Evolutionary conservation across 2,888 invertebrate species (phyloP), one percentile per base, ranked within the genome.

Genomic region (Ceratothoa steindachneri): DNA sequence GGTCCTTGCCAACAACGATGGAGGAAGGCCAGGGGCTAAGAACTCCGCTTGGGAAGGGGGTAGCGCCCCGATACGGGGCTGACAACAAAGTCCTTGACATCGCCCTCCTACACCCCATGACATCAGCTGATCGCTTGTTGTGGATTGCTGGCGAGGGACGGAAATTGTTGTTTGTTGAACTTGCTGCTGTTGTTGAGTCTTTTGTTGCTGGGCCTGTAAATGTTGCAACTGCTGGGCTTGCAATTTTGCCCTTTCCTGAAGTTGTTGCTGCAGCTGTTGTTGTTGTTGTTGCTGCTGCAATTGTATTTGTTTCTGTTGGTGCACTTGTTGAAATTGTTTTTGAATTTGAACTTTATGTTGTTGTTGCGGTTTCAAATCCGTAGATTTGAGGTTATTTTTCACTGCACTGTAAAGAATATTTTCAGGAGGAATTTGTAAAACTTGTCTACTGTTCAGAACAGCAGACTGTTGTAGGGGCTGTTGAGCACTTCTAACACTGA

Each of bases 31-130:
- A 28, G 75, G 79, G 7, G 79, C 75, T 68, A 76, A 74, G 24
- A 79, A 72, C 30, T 79, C 79, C 30, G 77, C 75, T 60, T 73
- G 73, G 15, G 73, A 29, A 71, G 79, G 79, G 7, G 76, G 74
- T 71, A 76, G 71, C 4, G 79, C 74, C 19, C 67, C 79, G 2
- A 75, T 72, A 67, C 73, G 69, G 5, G 79, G 79, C 30, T 76
- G 76, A 66, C 76, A 73, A 53, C 78, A 78, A 12, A 75, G 75
- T 60, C 19, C 19, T 60, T 60, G 60, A 24, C 60, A 60, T 24
- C 60, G n/a, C 24, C 60, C 60, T 2, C 22, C 22, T 22, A 60
- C 3, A 60, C 22, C 22, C 60, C 60, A 60, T 1, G 60, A 60
- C 12, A 60, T 2, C 27, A 60, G 19, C 27, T 60, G 60, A 1